Evolutionary conservation across 1,140 invertebrate species (phyloP).

Genomic region (Xylocopa sonorina): DNA sequence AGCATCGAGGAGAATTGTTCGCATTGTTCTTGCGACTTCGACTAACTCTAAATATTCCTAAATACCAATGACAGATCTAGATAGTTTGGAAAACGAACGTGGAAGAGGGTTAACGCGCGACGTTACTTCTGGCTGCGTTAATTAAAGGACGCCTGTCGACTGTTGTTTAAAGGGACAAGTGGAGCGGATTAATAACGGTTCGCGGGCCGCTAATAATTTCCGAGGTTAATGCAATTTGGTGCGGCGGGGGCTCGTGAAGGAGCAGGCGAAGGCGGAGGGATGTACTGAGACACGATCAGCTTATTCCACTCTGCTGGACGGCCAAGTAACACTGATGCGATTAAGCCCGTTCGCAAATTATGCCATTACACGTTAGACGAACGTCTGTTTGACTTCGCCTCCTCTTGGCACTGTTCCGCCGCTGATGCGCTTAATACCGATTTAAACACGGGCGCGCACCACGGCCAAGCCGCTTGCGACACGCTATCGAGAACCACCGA

Average conservation of each 20-base stretch:
- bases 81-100: too few relatives aligned
- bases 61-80: too few relatives aligned
- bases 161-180: background rate
- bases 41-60: too few relatives aligned
- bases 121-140: too few relatives aligned
- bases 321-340: constrained; percentile 80
- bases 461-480: constrained; percentile 2
- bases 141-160: background rate
- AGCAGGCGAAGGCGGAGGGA: constrained; percentile 39
- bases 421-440: constrained; percentile 65
- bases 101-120: too few relatives aligned
- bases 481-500: background rate
- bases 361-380: constrained; percentile 75
- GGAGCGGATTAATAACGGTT: constrained; percentile 45
- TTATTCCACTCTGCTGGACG: constrained; percentile 79
- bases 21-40: too few relatives aligned
- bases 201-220: constrained; percentile 56
- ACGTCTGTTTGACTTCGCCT: constrained; percentile 73
- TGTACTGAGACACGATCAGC: constrained; percentile 78
- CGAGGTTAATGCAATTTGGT: constrained; percentile 66
- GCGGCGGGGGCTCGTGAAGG: constrained; percentile 49
- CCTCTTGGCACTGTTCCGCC: constrained; percentile 70
- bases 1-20: too few relatives aligned
- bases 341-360: constrained; percentile 79
- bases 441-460: constrained; percentile 49